Evolutionary conservation across 2,797 vertebrate species (phyloP), one percentile per base, ranked within the genome.

Genomic region (Spheniscus humboldti): DNA sequence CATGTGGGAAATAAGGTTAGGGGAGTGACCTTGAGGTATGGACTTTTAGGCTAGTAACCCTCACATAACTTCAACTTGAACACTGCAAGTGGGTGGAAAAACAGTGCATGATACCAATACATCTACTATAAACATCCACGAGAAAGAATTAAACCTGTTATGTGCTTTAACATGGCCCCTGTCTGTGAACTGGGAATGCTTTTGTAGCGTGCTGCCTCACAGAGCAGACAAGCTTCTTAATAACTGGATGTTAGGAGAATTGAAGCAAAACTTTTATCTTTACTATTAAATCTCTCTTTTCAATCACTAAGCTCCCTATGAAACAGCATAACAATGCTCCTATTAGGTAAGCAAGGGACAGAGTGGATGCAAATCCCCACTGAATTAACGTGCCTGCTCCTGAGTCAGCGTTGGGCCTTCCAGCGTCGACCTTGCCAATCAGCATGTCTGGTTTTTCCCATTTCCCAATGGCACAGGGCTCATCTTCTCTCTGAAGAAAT

Each of bases 191-290:
- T 77, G 73, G 57, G 81, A 87, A 93, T 74, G 74, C 63, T 67
- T 96, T 92, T 86, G 87, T 74, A 27, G 52, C 6, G 55, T 35
- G 48, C 71, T 95, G 79, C 88, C 75, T 86, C 88, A 39, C 8
- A 83, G 90, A 84, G 83, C 88, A 94, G 85, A 94, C 95, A 47
- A 53, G 80, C 86, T 93, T 88, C 96, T 94, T 87, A 92, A 69
- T 71, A 90, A 81, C 75, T 90, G 90, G 86, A 75, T 83, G 82
- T 73, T 95, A 75, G 25, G 60, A 94, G 88, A 97, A 97, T 63
- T 73, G 89, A 97, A 95, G 92, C 76, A 87, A 91, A 97, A 97
- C 95, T 97, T 97, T 95, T 94, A 80, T 96, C 96, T 96, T 94
- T 96, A 67, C 86, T 55, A 80, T 94, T 76, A 92, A 96, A 96